phyloP scores from a whole-genome alignment of 2,113 vertebrate genomes.

The Micromys minutus region DNA sequence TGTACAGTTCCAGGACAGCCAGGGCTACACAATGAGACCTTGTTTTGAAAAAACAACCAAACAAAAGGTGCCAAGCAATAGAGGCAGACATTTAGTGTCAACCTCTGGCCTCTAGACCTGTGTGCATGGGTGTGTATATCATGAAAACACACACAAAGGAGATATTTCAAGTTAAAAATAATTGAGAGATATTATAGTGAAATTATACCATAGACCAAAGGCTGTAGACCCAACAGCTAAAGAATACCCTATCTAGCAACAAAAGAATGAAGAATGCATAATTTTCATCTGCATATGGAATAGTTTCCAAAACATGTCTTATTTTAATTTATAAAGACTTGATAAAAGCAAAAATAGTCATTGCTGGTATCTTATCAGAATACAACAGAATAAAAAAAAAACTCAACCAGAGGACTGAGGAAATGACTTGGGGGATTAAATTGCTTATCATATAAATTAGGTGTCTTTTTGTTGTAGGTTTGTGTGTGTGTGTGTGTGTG shows the following conservation, averaged over 20 bases:
- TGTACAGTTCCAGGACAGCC: not conserved
- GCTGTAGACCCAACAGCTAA: not conserved
- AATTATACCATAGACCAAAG: not conserved
- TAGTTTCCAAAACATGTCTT: not conserved
- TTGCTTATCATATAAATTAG: not conserved
- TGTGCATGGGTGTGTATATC: not conserved
- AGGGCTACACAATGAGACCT: not conserved
- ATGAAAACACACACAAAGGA: not conserved
- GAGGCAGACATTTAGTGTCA: not conserved
- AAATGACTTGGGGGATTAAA: not conserved
- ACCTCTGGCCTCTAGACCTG: not conserved
- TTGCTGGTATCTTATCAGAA: not conserved
- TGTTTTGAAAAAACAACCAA: not conserved
- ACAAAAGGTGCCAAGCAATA: not conserved
- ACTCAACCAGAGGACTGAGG: not conserved
- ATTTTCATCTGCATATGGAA: not conserved
- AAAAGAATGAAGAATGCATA: not conserved
- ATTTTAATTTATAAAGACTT: not conserved
- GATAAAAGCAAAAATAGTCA: not conserved
- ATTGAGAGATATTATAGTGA: not conserved
- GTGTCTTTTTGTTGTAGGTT: not conserved
- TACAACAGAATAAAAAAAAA: not conserved
- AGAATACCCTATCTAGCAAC: not conserved
- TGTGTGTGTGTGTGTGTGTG: too few species aligned
- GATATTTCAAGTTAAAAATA: not conserved